Evolutionary conservation across 2,888 invertebrate genomes (phyloP).

Genomic region (Sphaerophoria taeniata): DNA sequence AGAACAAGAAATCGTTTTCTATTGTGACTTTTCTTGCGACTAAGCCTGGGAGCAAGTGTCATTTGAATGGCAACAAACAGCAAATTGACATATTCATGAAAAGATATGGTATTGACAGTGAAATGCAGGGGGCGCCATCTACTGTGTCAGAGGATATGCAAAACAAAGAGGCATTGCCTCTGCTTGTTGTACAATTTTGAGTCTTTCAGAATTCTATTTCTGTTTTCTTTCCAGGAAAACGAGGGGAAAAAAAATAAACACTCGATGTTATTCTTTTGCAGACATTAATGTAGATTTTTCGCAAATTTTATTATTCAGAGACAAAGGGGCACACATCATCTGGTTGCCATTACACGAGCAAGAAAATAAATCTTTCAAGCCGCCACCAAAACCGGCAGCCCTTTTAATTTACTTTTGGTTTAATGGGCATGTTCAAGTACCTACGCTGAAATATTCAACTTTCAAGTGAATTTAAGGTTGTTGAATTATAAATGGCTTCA

Average conservation of each 20-base stretch:
- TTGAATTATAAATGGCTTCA: background rate
- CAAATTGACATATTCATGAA: background rate
- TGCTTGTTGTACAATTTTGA: too few species aligned
- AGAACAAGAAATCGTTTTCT: slow-evolving; percentile 3
- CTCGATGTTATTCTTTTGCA: background rate
- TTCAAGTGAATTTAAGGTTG: background rate
- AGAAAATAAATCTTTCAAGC: background rate
- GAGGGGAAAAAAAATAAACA: background rate
- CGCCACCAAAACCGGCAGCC: background rate
- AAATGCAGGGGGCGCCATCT: too few species aligned
- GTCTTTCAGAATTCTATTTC: background rate
- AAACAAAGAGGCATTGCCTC: too few species aligned
- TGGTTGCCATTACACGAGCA: background rate
- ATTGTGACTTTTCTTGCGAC: background rate
- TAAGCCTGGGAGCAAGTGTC: background rate
- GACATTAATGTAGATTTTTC: background rate
- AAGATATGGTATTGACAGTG: background rate
- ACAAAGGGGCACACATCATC: background rate
- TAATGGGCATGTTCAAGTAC: too few species aligned
- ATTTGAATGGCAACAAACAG: background rate
- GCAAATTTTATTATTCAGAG: background rate
- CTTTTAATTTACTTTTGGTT: background rate
- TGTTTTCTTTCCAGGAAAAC: background rate
- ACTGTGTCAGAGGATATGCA: too few species aligned
- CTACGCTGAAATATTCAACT: background rate